Conservation (phyloP, 2,113 vertebrate genomes). For the Diadophis punctatus region DNA sequence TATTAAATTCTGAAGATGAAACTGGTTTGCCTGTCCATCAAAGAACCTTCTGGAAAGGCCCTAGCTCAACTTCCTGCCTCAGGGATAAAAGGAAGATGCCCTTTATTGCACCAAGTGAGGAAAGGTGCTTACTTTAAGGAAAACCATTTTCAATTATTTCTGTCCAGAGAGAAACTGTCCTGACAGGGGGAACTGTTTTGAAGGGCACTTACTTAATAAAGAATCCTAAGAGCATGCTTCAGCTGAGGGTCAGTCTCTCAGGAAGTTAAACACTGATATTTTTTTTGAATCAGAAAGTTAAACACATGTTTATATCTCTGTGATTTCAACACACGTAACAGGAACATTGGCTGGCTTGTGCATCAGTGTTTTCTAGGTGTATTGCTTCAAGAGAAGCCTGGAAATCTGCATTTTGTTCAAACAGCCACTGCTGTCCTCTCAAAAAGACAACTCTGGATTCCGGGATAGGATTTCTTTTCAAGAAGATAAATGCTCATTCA, state of each 20-base stretch:
- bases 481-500: not conserved
- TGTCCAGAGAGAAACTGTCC: not conserved
- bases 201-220: not conserved
- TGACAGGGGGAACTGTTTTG: not conserved
- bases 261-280: not conserved
- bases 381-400: not conserved
- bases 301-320: not conserved
- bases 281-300: not conserved
- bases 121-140: not conserved
- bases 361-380: not conserved
- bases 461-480: constrained; percentile 27
- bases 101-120: not conserved
- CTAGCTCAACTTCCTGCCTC: not conserved
- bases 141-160: not conserved
- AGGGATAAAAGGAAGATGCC: not conserved
- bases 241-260: not conserved
- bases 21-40: not conserved
- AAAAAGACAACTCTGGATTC: constrained; percentile 4
- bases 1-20: not conserved
- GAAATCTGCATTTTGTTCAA: constrained; percentile 20
- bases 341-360: not conserved
- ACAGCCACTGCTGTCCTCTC: constrained; percentile 10
- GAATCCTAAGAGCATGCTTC: not conserved
- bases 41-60: not conserved
- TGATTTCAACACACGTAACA: not conserved